Base-by-base conservation (phyloP, 2,888 invertebrate species). In the Tetranychus truncatus region DNA sequence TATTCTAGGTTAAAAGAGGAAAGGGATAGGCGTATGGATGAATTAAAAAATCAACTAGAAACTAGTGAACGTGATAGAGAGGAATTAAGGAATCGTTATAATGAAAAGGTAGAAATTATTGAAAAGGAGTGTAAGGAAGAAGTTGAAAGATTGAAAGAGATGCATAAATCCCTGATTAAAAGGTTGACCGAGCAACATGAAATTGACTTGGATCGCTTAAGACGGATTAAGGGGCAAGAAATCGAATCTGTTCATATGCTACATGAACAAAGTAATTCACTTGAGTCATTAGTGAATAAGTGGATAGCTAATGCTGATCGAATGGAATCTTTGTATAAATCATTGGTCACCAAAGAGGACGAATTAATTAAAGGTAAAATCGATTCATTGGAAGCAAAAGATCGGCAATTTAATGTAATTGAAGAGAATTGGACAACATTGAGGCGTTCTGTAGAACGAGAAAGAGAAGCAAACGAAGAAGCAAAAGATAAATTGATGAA, bases 401-500 rank as follows among this genome's bases (percentile, higher is more conserved):
- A 76, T 44, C 67, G 74, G 20, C 74, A 34, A n/a, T 20, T 75
- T 6, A 24, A 34, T 11, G 74, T 76, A 15, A 71, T 77, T 55
- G 77, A 76, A 65, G 24, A 66, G 18, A 74, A 74, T 15, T 77
- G 77, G 77, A 66, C 66, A 15, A 20, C 72, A 55, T 71, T 77
- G 45, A 20, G 71, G 15, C 71, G 21, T 67, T 69, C 76, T 18
- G n/a, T 77, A 6, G 66, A 76, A 34, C 15, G n/a, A 7, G 75
- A 76, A n/a, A 46, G 71, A 11, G 55, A 34, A 21, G 24, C 74
- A 11, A 45, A 45, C 20, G 34, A 21, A 44, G 75, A 75, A 21
- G 45, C 89, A 75, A 86, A 89, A 7, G 87, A 87, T 69, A 88
- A 89, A 77, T 86, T 93, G 74, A 91, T 92, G 80, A 89, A 90